Base-by-base conservation (phyloP, 1,140 invertebrate genomes). In the Drosophila teissieri region DNA sequence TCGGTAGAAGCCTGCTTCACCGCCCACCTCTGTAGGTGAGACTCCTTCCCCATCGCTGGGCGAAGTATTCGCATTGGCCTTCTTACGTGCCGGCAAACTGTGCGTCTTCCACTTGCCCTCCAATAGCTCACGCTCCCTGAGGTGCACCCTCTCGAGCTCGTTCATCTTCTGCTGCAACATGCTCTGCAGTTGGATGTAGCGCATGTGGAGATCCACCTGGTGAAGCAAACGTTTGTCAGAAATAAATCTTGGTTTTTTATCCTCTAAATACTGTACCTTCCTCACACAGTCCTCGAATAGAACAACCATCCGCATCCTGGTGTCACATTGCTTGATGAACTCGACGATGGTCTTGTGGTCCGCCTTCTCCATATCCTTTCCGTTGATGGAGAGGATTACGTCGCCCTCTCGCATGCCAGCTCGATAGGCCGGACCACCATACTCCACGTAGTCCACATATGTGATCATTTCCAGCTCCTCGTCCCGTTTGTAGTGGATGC, bases 371-470 rank as follows among this genome's bases (percentile, higher is more conserved):
- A 99, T 97, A 86, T 98, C 96, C 34, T 95, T 95, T 2, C 98
- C 98, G 93, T 99, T 98, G 73, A 99, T 98, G 12, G 97, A 98
- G 14, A 99, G 93, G 74, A 99, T 98, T 2, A 99, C 97, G 92
- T 98, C 98, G 42, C 97, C 98, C 93, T 97, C 96, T 2, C 97
- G 94, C 97, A 99, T 98, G 0, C 98, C 98, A 0, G 97, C 96
- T 67, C 95, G 94, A 72, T 96, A 97, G 0, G 97, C 97, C 6
- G 98, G 96, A 0, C 97, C 97, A 61, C 97, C 96, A 61, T 96
- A 95, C 78, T 98, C 97, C n/a, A 99, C 97, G 86, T 97, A 98
- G 91, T 99, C 98, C 24, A 99, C 98, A 85, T 98, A 99, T 0
- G 98, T 98, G 22, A 98, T 97, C 93, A 98, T 97, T 92, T 98